Percentiles rank a stretch among this genome's conserved stretches.
phyloP scores from a whole-genome alignment of 2,888 invertebrate species.

The Zhuqinia jingwanae region DNA sequence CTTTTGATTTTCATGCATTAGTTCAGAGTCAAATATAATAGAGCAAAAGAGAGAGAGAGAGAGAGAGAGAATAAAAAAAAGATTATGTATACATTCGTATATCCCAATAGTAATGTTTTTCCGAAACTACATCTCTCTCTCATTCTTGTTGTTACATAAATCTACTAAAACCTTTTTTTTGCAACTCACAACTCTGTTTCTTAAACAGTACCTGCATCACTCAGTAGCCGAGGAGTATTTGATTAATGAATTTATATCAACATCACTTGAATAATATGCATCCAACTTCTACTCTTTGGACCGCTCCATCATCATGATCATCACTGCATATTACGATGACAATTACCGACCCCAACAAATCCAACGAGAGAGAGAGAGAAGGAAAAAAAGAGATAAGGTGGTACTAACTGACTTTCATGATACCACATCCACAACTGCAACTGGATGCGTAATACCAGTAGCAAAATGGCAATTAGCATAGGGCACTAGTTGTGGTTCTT shows the following conservation, averaged over 20 bases:
- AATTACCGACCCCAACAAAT: constrained; percentile 46
- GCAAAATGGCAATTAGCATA: constrained; percentile 70
- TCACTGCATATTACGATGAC: constrained; percentile 38
- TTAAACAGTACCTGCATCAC: neutral
- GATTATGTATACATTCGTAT: constrained; percentile 22
- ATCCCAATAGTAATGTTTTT: constrained; percentile 26
- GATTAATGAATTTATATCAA: constrained; percentile 52
- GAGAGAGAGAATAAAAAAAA: no score
- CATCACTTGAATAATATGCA: neutral
- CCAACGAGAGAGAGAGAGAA: constrained; percentile 37
- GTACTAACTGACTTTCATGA: constrained; percentile 15
- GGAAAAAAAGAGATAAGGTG: constrained; percentile 15
- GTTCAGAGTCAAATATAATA: constrained; percentile 20
- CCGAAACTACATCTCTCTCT: constrained; percentile 18
- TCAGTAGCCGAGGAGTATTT: constrained; percentile 4
- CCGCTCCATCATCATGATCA: constrained; percentile 36
- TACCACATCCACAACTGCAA: neutral
- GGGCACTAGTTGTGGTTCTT: constrained; percentile 63
- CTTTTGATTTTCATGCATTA: neutral
- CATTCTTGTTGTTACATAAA: constrained; percentile 10
- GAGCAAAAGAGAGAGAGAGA: neutral
- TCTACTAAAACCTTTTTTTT: constrained; percentile 20
- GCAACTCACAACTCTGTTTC: neutral
- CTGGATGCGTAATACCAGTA: constrained; percentile 70
- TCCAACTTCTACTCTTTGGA: neutral